Evolutionary conservation across 2,797 vertebrate species (phyloP).

Genomic region (Philypnodon macrostomus): DNA sequence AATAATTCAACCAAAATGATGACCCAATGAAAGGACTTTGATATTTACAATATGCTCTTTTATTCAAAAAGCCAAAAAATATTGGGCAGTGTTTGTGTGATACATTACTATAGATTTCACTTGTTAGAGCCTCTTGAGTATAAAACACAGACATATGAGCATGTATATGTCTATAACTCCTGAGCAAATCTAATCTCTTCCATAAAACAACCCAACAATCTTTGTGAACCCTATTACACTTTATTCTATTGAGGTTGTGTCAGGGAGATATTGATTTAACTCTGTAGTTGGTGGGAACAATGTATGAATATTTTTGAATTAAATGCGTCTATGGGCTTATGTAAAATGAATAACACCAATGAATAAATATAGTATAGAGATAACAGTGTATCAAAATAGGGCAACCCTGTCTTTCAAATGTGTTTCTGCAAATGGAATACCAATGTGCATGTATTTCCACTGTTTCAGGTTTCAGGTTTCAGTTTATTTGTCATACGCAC

Average conservation of each 20-base stretch:
- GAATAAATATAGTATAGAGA: constrained; percentile 1
- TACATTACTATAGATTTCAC: not conserved
- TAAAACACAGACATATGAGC: constrained; percentile 2
- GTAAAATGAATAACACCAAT: not conserved
- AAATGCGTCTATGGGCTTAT: not conserved
- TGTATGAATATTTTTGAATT: not conserved
- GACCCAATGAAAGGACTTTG: too few relatives aligned
- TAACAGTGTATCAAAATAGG: not conserved
- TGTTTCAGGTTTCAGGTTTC: too few relatives aligned
- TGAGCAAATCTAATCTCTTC: not conserved
- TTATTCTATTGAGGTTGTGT: not conserved
- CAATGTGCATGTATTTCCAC: too few relatives aligned
- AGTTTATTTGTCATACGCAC: too few relatives aligned
- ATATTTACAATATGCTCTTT: not conserved
- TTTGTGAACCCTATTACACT: not conserved
- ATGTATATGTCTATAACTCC: not conserved
- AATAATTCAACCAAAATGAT: too few relatives aligned
- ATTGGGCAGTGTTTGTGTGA: too few relatives aligned
- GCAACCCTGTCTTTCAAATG: not conserved
- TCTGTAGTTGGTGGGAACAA: not conserved
- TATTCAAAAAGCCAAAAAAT: too few relatives aligned
- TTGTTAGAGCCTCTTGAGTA: not conserved
- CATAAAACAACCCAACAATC: not conserved
- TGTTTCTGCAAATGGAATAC: constrained; percentile 1
- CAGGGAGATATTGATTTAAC: not conserved